Base-by-base conservation (phyloP, 2,797 vertebrate genomes). In the Pseudotriccus pelzelni region DNA sequence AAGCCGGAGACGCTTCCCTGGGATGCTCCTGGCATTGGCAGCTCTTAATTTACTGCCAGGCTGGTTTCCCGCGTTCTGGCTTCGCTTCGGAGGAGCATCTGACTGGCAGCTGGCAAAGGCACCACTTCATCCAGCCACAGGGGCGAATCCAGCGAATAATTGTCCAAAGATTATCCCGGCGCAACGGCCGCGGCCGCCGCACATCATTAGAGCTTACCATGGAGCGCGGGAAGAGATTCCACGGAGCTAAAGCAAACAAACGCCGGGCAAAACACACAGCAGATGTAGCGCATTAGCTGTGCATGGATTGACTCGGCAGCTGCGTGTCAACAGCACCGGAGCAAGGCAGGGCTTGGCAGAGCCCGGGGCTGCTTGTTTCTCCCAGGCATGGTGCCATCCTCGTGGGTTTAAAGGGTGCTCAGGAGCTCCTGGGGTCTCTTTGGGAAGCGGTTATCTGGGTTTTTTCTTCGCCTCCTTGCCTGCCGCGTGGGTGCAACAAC, bases 181-280 rank as follows among this genome's bases (percentile, higher is more conserved):
- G 62, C 97, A 50, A 87, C 78, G 46, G 34, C 92, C 93, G 89
- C 86, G 89, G 84, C 93, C 58, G 46, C 80, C n/a, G 53, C 85
- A 87, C 91, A 78, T 97, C 96, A 93, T 96, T 96, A 96, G 87
- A 82, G 93, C 95, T 95, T 92, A 90, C 84, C 86, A 59, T 91
- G 96, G 91, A 96, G 91, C 23, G 0, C 9, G 27, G 84, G 76
- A 81, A 81, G 28, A 47, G 89, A 95, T 77, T 86, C 91, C 77
- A 55, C 37, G 32, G 34, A 79, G 60, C 68, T 21, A 53, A 70
- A 82, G 91, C 85, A 93, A 95, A 93, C 47, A 89, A 93, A 89
- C 4, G 36, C 43, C 0, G 2, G 58, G 72, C 81, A 79, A 75
- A 93, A 80, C 20, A 83, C 96, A 83, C 69, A 85, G 83, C 69